Evolutionary conservation across 2,113 vertebrate species (phyloP).

Genomic region (Colaptes auratus): DNA sequence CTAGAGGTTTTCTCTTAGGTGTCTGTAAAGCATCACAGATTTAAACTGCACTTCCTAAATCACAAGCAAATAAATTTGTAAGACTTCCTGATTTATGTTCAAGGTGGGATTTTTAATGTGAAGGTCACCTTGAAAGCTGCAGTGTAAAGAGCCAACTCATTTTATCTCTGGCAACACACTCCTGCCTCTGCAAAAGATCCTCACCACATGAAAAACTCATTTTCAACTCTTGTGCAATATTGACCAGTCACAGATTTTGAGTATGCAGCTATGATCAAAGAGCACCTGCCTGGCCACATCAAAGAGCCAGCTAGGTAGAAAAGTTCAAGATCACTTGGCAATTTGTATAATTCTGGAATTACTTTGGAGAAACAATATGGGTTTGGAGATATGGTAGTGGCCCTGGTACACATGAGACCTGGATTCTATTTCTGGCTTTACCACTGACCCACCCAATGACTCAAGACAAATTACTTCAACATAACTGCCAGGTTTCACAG

Average conservation of each 20-base stretch:
- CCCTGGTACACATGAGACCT: not conserved
- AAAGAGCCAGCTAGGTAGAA: not conserved
- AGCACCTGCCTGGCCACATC: not conserved
- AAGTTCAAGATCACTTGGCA: not conserved
- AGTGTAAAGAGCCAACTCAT: not conserved
- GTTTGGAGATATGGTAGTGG: not conserved
- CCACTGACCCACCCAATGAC: not conserved
- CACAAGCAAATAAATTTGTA: not conserved
- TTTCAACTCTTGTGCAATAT: not conserved
- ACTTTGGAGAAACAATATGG: not conserved
- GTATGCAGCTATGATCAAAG: not conserved
- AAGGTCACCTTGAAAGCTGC: constrained; percentile 50
- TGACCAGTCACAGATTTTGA: not conserved
- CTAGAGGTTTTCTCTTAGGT: not conserved
- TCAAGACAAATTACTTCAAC: not conserved
- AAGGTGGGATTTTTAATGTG: not conserved
- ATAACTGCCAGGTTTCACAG: not conserved
- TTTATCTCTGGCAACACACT: not conserved
- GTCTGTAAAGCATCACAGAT: not conserved
- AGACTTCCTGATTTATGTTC: not conserved
- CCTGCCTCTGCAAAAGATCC: not conserved
- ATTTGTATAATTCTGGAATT: not conserved
- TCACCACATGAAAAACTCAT: not conserved
- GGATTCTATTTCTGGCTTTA: constrained; percentile 9
- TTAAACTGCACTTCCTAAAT: not conserved